Conservation (phyloP, 2,113 vertebrate species). For the Grammatotria lemairii region DNA sequence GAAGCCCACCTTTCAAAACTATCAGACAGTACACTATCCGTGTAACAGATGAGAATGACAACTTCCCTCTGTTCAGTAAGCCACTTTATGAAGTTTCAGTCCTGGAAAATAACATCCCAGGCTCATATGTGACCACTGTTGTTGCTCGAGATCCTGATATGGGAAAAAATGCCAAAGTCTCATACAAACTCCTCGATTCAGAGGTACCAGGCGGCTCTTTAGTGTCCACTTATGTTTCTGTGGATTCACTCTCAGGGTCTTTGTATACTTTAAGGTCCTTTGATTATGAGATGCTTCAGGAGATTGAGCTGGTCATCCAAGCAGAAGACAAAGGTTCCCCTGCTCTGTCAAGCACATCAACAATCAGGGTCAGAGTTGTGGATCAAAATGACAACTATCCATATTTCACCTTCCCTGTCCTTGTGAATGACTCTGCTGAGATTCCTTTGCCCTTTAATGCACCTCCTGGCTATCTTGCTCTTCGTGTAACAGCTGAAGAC, state of each 20-base stretch:
- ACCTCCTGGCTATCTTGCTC: constrained; percentile 55
- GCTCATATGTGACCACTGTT: constrained; percentile 69
- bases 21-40: constrained; percentile 67
- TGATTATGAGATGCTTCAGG: constrained; percentile 53
- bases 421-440: constrained; percentile 55
- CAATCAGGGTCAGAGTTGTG: constrained; percentile 53
- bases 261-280: constrained; percentile 56
- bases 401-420: constrained; percentile 45
- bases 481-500: constrained; percentile 51
- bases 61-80: constrained; percentile 67
- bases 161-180: constrained; percentile 59
- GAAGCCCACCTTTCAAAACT: constrained; percentile 68
- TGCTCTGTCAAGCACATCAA: constrained; percentile 28
- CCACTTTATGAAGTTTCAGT: constrained; percentile 67
- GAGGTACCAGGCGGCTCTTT: constrained; percentile 11
- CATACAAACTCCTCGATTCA: constrained; percentile 64
- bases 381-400: constrained; percentile 71
- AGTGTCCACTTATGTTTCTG: constrained; percentile 51
- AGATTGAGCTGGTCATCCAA: constrained; percentile 58
- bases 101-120: constrained; percentile 72
- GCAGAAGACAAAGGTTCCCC: constrained; percentile 60
- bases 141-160: constrained; percentile 67
- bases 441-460: constrained; percentile 49
- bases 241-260: constrained; percentile 58
- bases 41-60: constrained; percentile 74